Conservation (phyloP, 2,113 vertebrate genomes). For the Phaethornis superciliosus region DNA sequence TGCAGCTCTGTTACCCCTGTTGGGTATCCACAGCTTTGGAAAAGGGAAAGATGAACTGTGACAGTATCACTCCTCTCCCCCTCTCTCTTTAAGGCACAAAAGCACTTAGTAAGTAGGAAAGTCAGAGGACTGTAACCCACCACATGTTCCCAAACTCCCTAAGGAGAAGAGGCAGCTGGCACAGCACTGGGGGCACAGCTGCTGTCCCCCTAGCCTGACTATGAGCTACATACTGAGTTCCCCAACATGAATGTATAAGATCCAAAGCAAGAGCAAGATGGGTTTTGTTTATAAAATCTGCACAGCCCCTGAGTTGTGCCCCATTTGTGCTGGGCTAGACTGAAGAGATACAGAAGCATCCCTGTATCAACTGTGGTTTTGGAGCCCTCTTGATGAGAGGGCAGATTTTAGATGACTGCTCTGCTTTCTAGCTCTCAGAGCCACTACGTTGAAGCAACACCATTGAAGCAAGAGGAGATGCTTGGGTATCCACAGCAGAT, state of each 20-base stretch:
- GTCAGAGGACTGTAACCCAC: not conserved
- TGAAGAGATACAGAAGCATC: not conserved
- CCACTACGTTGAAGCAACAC: not conserved
- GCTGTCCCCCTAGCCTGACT: not conserved
- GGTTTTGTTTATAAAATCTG: not conserved
- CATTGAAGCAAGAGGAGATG: rapidly evolving
- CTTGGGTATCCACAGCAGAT: not conserved
- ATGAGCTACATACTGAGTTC: not conserved
- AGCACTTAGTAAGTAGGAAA: not conserved
- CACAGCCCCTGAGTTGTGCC: not conserved
- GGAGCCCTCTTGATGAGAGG: not conserved
- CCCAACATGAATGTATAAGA: not conserved
- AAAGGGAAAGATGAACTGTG: not conserved
- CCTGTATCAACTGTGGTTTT: not conserved
- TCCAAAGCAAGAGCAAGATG: not conserved
- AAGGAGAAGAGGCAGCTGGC: not conserved
- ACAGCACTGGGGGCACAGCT: rapidly evolving
- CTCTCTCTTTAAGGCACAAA: not conserved
- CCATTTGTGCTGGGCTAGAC: not conserved
- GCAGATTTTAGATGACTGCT: not conserved
- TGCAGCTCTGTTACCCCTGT: rapidly evolving
- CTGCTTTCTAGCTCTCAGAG: not conserved
- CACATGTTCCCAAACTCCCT: not conserved
- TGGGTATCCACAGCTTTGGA: rapidly evolving
- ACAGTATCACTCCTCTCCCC: rapidly evolving